Evolutionary conservation across 2,888 invertebrate species (phyloP).

Genomic region (Diabrotica balteata): DNA sequence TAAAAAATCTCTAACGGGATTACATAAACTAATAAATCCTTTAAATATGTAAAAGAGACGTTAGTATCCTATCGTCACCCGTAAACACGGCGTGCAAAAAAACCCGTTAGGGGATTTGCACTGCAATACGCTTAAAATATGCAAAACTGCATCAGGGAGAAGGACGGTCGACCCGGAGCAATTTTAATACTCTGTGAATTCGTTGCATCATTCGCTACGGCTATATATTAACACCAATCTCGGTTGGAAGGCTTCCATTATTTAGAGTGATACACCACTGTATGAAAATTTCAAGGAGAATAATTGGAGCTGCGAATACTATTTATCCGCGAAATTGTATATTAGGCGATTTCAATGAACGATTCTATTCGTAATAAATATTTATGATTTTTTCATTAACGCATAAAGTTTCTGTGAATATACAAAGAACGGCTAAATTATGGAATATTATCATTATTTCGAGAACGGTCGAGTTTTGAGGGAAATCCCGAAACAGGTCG

Average conservation of each 20-base stretch:
- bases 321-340: too few species aligned
- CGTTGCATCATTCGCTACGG: background rate
- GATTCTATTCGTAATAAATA: too few species aligned
- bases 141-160: slow-evolving; percentile 30
- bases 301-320: too few species aligned
- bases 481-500: too few species aligned
- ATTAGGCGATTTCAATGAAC: too few species aligned
- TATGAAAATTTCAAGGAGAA: too few species aligned
- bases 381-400: too few species aligned
- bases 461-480: too few species aligned
- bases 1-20: slow-evolving; percentile 22
- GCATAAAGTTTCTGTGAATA: too few species aligned
- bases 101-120: slow-evolving; percentile 20
- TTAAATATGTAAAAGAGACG: slow-evolving; percentile 33
- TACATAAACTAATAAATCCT: slow-evolving; percentile 30
- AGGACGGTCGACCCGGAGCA: slow-evolving; percentile 4
- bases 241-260: background rate
- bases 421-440: too few species aligned
- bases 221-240: background rate
- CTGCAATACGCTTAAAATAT: slow-evolving; percentile 28
- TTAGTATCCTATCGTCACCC: too few species aligned
- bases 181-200: slow-evolving; percentile 15
- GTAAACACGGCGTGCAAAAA: slow-evolving; percentile 7
- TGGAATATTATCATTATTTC: too few species aligned
- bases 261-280: background rate